Base-by-base conservation (phyloP, 2,113 vertebrate species). In the Zeus faber region DNA sequence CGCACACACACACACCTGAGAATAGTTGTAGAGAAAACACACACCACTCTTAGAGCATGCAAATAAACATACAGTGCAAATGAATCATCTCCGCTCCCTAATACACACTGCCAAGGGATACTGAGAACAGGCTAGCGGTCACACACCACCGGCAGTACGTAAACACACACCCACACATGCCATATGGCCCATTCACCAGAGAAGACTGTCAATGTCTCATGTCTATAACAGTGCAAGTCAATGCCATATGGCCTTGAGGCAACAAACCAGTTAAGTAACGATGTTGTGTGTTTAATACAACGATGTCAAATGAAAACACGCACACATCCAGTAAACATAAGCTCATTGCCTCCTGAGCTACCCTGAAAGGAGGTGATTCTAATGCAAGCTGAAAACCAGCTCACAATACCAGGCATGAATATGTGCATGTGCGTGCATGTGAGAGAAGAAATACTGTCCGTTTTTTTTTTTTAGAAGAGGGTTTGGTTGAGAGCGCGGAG, bases 111-210 rank as follows among this genome's bases (percentile, higher is more conserved):
- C 35, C 31, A 35, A 69, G 41, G 52, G 58, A 68, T 66, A 50
- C 61, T 45, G 66, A 50, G 56, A 62, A 61, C 44, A 43, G 48
- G 72, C 43, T 54, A 61, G 64, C 40, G 62, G 58, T 65, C 68
- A 76, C 54, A 43, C 40, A 24, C 52, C 51, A 52, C 54, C 20
- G 55, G 49, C 26, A 44, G 58, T n/a, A n/a, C 26, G 74, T 54
- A 63, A 74, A 81, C 72, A 74, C 56, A 27, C 81, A 65, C 76
- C 67, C 79, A 64, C 70, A 61, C 70, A 68, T 29, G 59, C 81
- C 79, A 83, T 83, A 85, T 85, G 85, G 76, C 59, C 54, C 46
- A 27, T 49, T 49, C 33, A 71, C 58, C 50, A 39, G 62, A 67
- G 70, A 68, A 62, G 58, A 23, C 60, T 62, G 68, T 65, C 61